Evolutionary conservation across 37 sponge, comb jelly and placozoan species (phyloP).

Genomic region (Bolinopsis microptera): DNA sequence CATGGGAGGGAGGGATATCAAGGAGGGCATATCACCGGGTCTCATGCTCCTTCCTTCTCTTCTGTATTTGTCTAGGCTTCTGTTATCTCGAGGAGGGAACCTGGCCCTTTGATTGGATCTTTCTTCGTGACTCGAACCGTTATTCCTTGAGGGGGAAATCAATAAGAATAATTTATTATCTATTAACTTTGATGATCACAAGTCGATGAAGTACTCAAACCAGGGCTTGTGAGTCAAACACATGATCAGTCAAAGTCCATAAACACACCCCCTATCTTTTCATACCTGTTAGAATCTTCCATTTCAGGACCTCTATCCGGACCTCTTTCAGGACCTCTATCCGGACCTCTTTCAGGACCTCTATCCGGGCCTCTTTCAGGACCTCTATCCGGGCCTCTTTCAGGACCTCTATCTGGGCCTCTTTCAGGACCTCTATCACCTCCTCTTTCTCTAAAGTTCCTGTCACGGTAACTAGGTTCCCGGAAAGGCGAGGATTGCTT

Average conservation of each 20-base stretch:
- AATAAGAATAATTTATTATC: background rate
- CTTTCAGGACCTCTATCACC: slow-evolving; percentile 17
- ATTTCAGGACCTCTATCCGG: too few species aligned
- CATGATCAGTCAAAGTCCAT: too few species aligned
- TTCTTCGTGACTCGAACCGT: background rate
- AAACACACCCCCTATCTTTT: too few species aligned
- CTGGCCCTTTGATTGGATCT: background rate
- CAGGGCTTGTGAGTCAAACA: too few species aligned
- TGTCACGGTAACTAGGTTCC: slow-evolving; percentile 47
- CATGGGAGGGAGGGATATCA: slow-evolving; percentile 63
- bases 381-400: too few species aligned
- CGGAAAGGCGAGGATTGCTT: background rate
- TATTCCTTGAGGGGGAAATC: background rate
- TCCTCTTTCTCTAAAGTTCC: background rate
- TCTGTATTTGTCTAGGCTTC: slow-evolving; percentile 19
- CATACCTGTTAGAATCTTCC: too few species aligned
- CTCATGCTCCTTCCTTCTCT: slow-evolving; percentile 44
- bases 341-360: too few species aligned
- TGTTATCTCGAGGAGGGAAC: background rate
- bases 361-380: too few species aligned
- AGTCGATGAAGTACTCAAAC: too few species aligned
- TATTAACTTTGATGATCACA: too few species aligned
- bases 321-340: too few species aligned
- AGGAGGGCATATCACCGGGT: slow-evolving; percentile 61
- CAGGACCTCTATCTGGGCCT: too few species aligned